Conservation (phyloP, 2,888 invertebrate genomes). For the Mesorhabditis belari region DNA sequence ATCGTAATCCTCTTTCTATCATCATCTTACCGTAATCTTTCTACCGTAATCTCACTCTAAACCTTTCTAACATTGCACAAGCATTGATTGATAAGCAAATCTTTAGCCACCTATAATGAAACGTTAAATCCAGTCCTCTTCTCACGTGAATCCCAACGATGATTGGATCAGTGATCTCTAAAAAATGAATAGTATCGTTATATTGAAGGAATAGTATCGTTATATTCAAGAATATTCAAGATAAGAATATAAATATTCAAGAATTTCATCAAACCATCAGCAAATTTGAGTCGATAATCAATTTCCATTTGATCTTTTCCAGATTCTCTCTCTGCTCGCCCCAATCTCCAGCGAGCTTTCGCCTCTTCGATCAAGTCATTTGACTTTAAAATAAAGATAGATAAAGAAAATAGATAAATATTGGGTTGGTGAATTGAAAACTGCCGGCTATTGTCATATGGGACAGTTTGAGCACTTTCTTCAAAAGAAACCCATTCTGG, state of each 20-base stretch:
- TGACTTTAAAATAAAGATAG: background rate
- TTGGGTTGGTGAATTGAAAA: too few relatives aligned
- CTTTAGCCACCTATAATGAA: conserved; percentile 39
- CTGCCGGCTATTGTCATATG: too few relatives aligned
- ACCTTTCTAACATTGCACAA: background rate
- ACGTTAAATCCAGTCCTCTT: conserved; percentile 53
- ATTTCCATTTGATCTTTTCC: background rate
- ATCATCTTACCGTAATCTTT: too few relatives aligned
- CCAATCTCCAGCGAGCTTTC: background rate
- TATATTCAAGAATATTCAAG: background rate
- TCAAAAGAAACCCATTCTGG: too few relatives aligned
- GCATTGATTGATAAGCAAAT: background rate
- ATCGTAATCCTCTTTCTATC: background rate
- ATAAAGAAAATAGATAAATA: too few relatives aligned
- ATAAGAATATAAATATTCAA: background rate
- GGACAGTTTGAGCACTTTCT: too few relatives aligned
- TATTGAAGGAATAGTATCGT: background rate
- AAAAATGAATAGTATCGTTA: conserved; percentile 3
- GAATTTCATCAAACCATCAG: background rate
- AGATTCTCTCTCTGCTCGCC: too few relatives aligned
- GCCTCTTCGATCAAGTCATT: background rate
- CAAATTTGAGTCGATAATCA: background rate
- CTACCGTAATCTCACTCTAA: too few relatives aligned
- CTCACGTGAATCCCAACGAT: conserved; percentile 54
- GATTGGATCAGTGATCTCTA: conserved; percentile 17